Conservation (phyloP, 1,140 invertebrate genomes). For the Colletes latitarsis region DNA sequence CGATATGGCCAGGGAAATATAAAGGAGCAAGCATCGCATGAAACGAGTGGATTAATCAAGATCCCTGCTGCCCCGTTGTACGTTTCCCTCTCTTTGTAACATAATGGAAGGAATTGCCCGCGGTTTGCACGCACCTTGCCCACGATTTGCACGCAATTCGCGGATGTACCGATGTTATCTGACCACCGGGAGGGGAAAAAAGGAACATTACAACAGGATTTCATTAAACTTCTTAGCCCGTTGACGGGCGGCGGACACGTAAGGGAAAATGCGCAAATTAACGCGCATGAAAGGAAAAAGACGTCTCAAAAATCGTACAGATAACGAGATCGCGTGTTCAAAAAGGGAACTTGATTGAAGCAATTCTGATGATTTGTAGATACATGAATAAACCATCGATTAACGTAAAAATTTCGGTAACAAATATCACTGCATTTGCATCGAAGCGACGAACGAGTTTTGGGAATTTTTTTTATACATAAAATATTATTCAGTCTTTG, state of each 20-base stretch:
- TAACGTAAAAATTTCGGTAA: too few relatives aligned
- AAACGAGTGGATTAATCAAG: background rate
- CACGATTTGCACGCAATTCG: background rate
- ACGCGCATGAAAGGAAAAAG: background rate
- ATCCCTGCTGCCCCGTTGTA: background rate
- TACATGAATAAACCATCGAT: too few relatives aligned
- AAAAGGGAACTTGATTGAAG: too few relatives aligned
- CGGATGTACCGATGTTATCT: constrained; percentile 24
- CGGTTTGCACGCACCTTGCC: background rate
- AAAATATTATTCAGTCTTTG: too few relatives aligned
- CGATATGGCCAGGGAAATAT: background rate
- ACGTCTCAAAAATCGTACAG: too few relatives aligned
- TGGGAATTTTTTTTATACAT: too few relatives aligned
- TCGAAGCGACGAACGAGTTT: too few relatives aligned
- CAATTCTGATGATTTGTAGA: too few relatives aligned
- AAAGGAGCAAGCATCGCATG: too few relatives aligned
- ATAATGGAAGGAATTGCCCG: background rate
- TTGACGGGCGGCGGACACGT: background rate
- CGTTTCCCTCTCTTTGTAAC: background rate
- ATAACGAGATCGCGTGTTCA: too few relatives aligned
- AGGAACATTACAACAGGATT: background rate
- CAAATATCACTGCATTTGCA: too few relatives aligned
- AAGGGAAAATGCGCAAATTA: background rate
- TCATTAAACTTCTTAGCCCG: constrained; percentile 14
- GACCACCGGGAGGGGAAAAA: too few relatives aligned